These are phyloP conservation scores for Urocyon cinereoargenteus DNA, from an alignment of 2,797 vertebrate species.

Conservation along the genomic window DNA sequence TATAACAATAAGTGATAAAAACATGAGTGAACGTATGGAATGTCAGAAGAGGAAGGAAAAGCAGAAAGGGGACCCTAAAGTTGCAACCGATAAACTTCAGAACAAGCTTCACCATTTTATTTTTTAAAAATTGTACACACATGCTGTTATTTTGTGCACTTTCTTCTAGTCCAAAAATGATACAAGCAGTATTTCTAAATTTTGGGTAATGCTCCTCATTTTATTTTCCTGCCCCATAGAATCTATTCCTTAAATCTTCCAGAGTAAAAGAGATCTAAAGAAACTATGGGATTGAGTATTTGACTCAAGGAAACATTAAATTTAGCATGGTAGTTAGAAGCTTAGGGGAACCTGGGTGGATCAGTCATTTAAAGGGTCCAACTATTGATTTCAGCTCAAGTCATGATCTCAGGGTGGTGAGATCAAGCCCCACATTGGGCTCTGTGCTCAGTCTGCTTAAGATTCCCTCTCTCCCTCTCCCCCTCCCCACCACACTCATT, in stretches of 20 bases:
- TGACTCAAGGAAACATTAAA: background rate
- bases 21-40: background rate
- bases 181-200: background rate
- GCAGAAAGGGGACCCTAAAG: background rate
- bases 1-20: background rate
- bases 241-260: background rate
- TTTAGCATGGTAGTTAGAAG: background rate
- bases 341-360: background rate
- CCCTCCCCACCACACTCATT: too few relatives aligned
- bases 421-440: too few relatives aligned
- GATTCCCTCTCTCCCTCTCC: too few relatives aligned
- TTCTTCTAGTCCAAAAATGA: background rate
- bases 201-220: background rate
- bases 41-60: background rate
- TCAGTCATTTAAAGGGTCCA: too few relatives aligned
- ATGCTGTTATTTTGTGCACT: background rate
- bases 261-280: slow-evolving; percentile 2
- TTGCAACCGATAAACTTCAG: background rate
- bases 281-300: background rate
- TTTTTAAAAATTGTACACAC: background rate
- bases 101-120: background rate
- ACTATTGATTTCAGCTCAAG: too few relatives aligned
- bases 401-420: too few relatives aligned
- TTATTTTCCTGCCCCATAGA: background rate
- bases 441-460: too few relatives aligned